Percentiles rank a stretch among this genome's conserved stretches.
phyloP scores from a whole-genome alignment of 2,888 invertebrate genomes.

The Orthonychiurus folsomi region DNA sequence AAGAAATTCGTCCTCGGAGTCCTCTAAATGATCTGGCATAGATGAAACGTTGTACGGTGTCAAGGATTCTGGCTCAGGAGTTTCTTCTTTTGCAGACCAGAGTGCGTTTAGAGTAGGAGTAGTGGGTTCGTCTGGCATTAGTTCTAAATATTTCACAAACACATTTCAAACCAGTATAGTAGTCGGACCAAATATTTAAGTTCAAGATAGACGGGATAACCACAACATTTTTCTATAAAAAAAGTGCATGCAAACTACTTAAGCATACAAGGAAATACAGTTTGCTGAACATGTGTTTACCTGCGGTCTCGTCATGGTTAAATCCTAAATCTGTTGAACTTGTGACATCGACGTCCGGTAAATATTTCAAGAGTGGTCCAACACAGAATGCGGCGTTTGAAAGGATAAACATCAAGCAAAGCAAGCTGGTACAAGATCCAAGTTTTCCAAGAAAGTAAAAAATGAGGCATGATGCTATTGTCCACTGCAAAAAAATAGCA shows the following conservation, averaged over 20 bases:
- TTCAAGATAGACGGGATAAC: too few species aligned
- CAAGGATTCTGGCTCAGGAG: conserved; percentile 29
- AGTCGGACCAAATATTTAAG: too few species aligned
- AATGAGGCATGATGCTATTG: conserved; percentile 24
- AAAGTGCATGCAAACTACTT: too few species aligned
- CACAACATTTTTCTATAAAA: too few species aligned
- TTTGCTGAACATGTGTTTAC: too few species aligned
- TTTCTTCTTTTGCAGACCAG: conserved; percentile 6
- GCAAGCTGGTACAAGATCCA: conserved; percentile 29
- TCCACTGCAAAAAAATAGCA: conserved; percentile 35
- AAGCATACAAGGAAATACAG: too few species aligned
- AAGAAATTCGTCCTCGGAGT: conserved; percentile 36
- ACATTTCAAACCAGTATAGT: conserved; percentile 6
- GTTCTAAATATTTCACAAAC: conserved; percentile 11
- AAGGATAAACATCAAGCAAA: conserved; percentile 30
- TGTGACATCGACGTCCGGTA: too few species aligned
- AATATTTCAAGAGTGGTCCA: conserved; percentile 28
- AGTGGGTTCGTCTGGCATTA: conserved; percentile 20
- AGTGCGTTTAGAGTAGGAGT: too few species aligned
- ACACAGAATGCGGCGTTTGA: conserved; percentile 30
- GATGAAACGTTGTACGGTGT: conserved; percentile 20
- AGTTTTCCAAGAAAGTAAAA: conserved; percentile 32
- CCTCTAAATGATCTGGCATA: conserved; percentile 30
- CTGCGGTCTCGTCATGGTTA: too few species aligned
- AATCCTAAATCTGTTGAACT: too few species aligned